Base-by-base conservation (phyloP, 2,888 invertebrate species). In the Drosophila kuntzei region DNA sequence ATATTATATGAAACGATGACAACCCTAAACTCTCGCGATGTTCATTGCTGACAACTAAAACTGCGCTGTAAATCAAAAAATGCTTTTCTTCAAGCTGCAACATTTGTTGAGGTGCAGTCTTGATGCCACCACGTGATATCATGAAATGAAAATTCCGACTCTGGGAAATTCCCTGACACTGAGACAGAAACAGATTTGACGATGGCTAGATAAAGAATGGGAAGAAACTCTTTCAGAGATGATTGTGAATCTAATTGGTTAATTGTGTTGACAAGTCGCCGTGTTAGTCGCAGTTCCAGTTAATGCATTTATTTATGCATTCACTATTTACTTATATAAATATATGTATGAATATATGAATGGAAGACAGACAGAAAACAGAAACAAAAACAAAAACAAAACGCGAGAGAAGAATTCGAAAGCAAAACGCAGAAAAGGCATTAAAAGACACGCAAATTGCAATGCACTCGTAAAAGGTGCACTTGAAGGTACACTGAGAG, bases 1-100 rank as follows among this genome's bases (percentile, higher is more conserved):
- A 75, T 53, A 44, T 61, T 77, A 75, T 53, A 44, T 61, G 67
- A 41, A 78, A 73, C 80, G 86, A 82, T 82, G 86, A 82, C 86
- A 82, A 82, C 76, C 66, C 68, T 66, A 68, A 76, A 53, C 62
- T 34, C 63, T 43, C 53, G 37, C 75, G 57, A 59, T 59, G 62
- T 58, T 60, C 81, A 66, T 71, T 49, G 71, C 75, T 60, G 81
- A 81, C 81, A 80, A 71, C 75, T 60, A 69, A 71, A 80, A 75
- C 41, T 55, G 69, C 62, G 59, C 76, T 43, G 67, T 79, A 75
- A 81, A 81, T 85, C 81, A 81, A 47, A 66, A 41, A 64, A n/a
- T 5, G n/a, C n/a, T n/a, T n/a, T 6, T n/a, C 6, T 34, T 2
- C 6, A 11, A 29, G 11, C 11, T 11, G 29, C 29, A 29, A 71